A percentile compares a stretch with the other conserved stretches of the same genome.
Conservation (phyloP, 2,888 invertebrate genomes). For the Craniophora ligustri region DNA sequence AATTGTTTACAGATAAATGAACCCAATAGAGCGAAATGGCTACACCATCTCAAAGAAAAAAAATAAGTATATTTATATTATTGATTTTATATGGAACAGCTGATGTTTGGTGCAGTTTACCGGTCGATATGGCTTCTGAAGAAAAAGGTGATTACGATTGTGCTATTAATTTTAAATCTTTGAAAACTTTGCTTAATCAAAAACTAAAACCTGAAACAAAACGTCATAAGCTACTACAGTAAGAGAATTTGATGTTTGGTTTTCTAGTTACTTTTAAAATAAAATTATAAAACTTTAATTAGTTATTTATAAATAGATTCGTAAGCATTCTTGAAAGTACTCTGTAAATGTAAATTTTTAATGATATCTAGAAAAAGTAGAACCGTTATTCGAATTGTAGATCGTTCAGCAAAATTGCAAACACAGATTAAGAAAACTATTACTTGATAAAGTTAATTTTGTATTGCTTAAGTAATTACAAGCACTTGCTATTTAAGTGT, state of each 20-base stretch:
- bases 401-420: background rate
- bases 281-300: too few species aligned
- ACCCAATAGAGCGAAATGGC: constrained; percentile 79
- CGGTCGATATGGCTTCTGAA: constrained; percentile 80
- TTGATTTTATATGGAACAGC: constrained; percentile 84
- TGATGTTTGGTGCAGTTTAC: constrained; percentile 81
- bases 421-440: background rate
- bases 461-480: constrained; percentile 26
- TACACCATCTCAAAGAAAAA: constrained; percentile 76
- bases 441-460: constrained; percentile 15
- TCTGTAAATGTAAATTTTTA: too few species aligned
- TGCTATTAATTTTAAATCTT: too few species aligned
- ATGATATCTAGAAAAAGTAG: too few species aligned
- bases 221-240: too few species aligned
- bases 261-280: background rate
- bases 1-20: constrained; percentile 81
- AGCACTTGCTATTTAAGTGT: constrained; percentile 25
- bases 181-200: too few species aligned
- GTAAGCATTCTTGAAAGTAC: too few species aligned
- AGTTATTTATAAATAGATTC: too few species aligned
- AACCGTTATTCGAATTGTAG: too few species aligned
- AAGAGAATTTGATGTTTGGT: too few species aligned
- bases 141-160: constrained; percentile 86
- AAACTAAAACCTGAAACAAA: too few species aligned
- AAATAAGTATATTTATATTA: constrained; percentile 74